Base-by-base conservation (phyloP, 1,140 invertebrate genomes). In the Ylistrum balloti region DNA sequence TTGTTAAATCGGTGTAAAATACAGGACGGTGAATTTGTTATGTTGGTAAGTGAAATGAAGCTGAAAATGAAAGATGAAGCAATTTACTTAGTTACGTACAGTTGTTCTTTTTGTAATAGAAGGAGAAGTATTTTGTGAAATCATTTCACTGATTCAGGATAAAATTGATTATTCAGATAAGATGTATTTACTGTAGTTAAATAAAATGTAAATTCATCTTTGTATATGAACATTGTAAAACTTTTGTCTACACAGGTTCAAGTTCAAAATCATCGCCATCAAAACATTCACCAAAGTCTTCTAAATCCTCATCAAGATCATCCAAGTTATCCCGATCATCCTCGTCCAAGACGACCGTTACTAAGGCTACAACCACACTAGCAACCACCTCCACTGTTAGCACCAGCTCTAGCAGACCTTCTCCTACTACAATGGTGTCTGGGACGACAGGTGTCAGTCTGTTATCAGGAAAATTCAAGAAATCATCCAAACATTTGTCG, bases 311-410 rank as follows among this genome's bases (percentile, higher is more conserved):
- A 0, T 41, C 85, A 34, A 38, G 87, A 34, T 87, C 90, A 34
- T 45, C 88, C 20, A 35, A 34, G 22, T 87, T 86, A 48, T 91
- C 91, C 11, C 88, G 87, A 85, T 89, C 91, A 87, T 90, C 89
- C 74, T 91, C 93, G 85, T 88, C 93, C 32, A 89, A 88, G 33
- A 88, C 56, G 33, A 90, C 91, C 22, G 88, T 91, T 85, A 91
- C 92, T 88, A 90, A 90, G 87, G 88, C 91, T 32, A 91, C 92
- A 15, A 88, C 87, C 33, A 91, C 90, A 56, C 88, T 87, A 89
- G 88, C 90, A 89, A 91, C 92, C n/a, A 90, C 89, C n/a, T 88
- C 88, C 13, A 92, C 89, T 28, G 87, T 85, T 13, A 91, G 88
- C 45, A 38, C 88, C 33, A 85, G 88, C 85, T 86, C 88, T 33